Conservation (phyloP, 2,113 vertebrate genomes). For the Eonycteris spelaea region DNA sequence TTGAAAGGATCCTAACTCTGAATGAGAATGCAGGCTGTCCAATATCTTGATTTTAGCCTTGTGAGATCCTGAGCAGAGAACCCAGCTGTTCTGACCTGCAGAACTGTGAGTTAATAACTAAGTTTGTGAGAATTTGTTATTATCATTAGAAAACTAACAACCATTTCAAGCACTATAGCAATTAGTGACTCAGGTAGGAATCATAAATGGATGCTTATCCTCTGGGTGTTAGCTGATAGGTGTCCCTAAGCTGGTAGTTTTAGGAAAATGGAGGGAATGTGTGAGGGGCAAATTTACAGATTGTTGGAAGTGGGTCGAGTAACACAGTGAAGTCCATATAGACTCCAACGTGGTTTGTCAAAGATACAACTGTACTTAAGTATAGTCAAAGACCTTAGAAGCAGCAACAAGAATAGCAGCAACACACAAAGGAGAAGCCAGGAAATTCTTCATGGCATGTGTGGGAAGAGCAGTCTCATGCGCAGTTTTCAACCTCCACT, state of each 20-base stretch:
- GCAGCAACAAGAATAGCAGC: background rate
- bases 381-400: background rate
- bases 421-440: background rate
- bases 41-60: background rate
- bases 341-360: background rate
- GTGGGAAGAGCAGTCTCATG: background rate
- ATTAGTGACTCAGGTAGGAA: background rate
- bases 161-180: background rate
- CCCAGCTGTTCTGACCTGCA: background rate
- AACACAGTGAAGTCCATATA: background rate
- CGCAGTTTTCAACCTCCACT: background rate
- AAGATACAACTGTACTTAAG: background rate
- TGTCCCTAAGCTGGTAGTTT: background rate
- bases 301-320: background rate
- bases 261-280: background rate
- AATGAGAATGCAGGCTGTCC: background rate
- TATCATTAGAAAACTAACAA: background rate
- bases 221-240: background rate
- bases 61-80: background rate
- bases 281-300: background rate
- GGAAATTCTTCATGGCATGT: background rate
- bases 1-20: background rate
- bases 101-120: background rate
- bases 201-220: background rate
- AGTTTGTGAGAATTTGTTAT: background rate